Evolutionary conservation across 2,888 invertebrate genomes (phyloP).

Genomic region (Allolobophora icterica): DNA sequence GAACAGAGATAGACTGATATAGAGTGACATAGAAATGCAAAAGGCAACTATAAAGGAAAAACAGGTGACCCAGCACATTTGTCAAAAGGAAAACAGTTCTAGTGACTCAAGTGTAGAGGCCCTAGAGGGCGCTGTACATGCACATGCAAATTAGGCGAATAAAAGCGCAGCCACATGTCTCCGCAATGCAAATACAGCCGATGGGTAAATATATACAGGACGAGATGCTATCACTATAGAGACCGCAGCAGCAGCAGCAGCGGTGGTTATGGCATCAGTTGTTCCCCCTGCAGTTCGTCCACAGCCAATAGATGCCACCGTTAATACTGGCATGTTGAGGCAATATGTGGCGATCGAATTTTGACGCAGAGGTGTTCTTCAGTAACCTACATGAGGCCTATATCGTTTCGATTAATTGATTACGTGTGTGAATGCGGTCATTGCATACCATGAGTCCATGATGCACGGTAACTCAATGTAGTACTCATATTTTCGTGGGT

Average conservation of each 20-base stretch:
- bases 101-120: background rate
- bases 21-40: too few relatives aligned
- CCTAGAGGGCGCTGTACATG: background rate
- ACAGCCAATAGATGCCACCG: background rate
- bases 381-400: too few relatives aligned
- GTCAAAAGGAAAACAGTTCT: background rate
- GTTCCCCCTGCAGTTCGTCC: background rate
- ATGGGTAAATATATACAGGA: background rate
- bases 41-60: too few relatives aligned
- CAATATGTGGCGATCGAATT: background rate
- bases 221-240: conserved; percentile 8
- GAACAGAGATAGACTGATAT: too few relatives aligned
- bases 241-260: background rate
- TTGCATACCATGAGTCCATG: background rate
- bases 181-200: background rate
- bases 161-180: background rate
- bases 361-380: background rate
- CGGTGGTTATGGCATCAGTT: background rate
- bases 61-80: too few relatives aligned
- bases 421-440: background rate
- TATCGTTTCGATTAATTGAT: background rate
- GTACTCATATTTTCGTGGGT: background rate
- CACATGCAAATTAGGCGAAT: background rate
- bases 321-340: background rate
- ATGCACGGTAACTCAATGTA: background rate